Evolutionary conservation across 2,888 invertebrate species (phyloP), one percentile per base, ranked within the genome.

Genomic region (Drosophila pegasa): DNA sequence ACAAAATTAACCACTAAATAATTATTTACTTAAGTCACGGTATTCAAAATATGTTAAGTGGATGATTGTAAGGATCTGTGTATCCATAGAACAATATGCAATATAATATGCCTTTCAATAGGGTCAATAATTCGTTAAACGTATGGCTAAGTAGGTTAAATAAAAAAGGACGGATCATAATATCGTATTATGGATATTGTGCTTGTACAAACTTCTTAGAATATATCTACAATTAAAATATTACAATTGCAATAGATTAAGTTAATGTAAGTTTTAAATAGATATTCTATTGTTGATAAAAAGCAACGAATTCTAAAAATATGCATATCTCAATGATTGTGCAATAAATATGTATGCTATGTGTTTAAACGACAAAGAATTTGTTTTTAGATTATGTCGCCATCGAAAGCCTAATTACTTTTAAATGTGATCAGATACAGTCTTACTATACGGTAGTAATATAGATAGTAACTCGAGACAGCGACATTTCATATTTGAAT

Each of bases 61-160:
- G 74, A 57, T 77, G 75, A 75, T 75, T 31, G 29, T 14, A 16
- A 57, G 37, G 41, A 12, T 47, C 35, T 55, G 52, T 56, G 31
- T 16, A 45, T 18, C 37, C 65, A 45, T 20, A 31, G 18, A 35
- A 31, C 9, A 22, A 40, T 22, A 29, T 50, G 25, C 33, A 60
- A 43, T 33, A 18, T 45, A 56, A 7, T 25, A 25, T 20, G 38
- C 54, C 54, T 48, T 52, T 47, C 31, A 29, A 29, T 60, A 45
- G 33, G 16, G 20, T 45, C 16, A 27, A 35, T 33, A 43, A 18
- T 54, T 40, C 16, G 22, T 14, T 14, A 37, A 29, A 16, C 18
- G 7, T 51, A 56, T 12, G 27, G 0, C 43, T 33, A 25, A 45
- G 25, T 54, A 71, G 45, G 6, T 35, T 60, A 47, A 31, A 9